Percentiles rank a stretch among this genome's conserved stretches.
Conservation (phyloP, 2,888 invertebrate genomes). For the Ochlodes sylvanus region DNA sequence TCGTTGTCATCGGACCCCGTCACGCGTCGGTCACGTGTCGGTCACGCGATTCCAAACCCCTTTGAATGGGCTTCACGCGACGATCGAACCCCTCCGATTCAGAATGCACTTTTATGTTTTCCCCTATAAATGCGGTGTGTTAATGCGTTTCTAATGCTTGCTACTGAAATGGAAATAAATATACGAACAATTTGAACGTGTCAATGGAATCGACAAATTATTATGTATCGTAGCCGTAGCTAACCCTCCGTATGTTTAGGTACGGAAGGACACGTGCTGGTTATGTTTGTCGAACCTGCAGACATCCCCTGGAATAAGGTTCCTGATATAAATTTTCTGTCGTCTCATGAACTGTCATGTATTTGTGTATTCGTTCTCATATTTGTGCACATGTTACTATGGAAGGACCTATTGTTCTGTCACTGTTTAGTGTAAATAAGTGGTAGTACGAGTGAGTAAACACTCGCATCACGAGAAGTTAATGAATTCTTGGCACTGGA, state of each 20-base stretch:
- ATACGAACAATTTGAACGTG: not conserved
- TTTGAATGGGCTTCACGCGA: slow-evolving; percentile 18
- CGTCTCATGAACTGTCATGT: too few species aligned
- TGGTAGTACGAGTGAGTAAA: too few species aligned
- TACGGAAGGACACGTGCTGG: not conserved
- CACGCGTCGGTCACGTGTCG: slow-evolving; percentile 9
- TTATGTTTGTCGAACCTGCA: too few species aligned
- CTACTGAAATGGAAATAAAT: not conserved
- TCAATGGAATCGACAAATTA: not conserved
- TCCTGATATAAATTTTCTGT: too few species aligned
- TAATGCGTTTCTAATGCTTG: not conserved
- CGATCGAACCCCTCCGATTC: slow-evolving; percentile 18
- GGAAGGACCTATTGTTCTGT: too few species aligned
- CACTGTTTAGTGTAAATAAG: too few species aligned
- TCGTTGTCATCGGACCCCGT: slow-evolving; percentile 21
- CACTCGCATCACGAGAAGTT: too few species aligned
- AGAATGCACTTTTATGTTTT: slow-evolving; percentile 1
- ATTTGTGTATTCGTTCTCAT: too few species aligned
- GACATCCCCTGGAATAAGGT: too few species aligned
- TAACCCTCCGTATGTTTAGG: not conserved
- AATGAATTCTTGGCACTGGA: too few species aligned
- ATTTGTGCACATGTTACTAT: too few species aligned
- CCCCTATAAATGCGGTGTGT: not conserved
- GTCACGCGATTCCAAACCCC: slow-evolving; percentile 24
- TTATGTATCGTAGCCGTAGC: too few species aligned